These are phyloP conservation scores for Drosophila eohydei DNA, from an alignment of 2,888 invertebrate genomes.

Conservation along the genomic window DNA sequence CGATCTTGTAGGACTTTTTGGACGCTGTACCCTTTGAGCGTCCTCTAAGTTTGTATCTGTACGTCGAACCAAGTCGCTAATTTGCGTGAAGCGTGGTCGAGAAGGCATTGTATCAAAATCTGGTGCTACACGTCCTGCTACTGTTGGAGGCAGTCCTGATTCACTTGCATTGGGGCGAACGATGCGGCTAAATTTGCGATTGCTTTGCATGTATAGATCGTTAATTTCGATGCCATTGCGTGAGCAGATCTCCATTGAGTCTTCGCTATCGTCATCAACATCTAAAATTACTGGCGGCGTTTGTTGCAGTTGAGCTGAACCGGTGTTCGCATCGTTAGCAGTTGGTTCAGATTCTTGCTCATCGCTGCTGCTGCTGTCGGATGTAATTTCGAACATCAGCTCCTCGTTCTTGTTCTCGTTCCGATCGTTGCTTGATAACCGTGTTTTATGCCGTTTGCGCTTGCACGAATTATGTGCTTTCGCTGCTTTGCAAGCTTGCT, in stretches of 20 bases:
- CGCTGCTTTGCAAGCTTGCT: slow-evolving; percentile 8
- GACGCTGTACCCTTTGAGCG: not conserved
- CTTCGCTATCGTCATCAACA: slow-evolving; percentile 73
- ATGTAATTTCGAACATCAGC: not conserved
- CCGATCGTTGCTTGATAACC: slow-evolving; percentile 2
- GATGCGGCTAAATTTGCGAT: slow-evolving; percentile 65
- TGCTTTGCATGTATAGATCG: slow-evolving; percentile 53
- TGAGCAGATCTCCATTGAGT: slow-evolving; percentile 53
- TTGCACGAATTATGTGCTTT: slow-evolving; percentile 15
- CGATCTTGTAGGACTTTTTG: slow-evolving; percentile 24
- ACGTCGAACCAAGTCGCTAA: slow-evolving; percentile 73
- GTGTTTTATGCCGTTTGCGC: slow-evolving; percentile 16
- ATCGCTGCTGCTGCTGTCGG: slow-evolving; percentile 27
- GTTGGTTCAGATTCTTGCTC: not conserved
- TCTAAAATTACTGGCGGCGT: slow-evolving; percentile 71
- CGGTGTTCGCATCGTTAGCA: not conserved
- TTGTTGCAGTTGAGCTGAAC: slow-evolving; percentile 29
- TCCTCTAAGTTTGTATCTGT: not conserved
- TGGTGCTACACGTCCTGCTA: not conserved
- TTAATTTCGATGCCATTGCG: slow-evolving; percentile 59
- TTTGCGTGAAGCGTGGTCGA: slow-evolving; percentile 76
- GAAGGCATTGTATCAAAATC: slow-evolving; percentile 3
- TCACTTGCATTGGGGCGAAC: slow-evolving; percentile 37
- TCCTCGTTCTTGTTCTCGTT: slow-evolving; percentile 24
- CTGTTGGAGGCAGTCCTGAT: slow-evolving; percentile 8